Conservation (phyloP, 2,113 vertebrate species). For the Alethe castanea region DNA sequence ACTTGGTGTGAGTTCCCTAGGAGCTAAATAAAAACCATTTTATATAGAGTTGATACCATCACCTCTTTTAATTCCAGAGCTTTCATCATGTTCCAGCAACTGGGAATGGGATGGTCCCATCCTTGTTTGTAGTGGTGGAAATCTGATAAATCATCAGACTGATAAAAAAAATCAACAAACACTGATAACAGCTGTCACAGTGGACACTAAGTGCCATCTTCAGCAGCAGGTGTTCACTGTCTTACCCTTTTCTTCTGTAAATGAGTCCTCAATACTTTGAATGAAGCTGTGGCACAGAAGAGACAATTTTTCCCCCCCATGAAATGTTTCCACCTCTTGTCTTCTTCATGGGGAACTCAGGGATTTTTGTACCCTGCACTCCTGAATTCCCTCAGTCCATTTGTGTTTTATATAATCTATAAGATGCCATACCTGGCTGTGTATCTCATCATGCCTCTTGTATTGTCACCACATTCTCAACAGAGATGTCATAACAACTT, state of each 20-base stretch:
- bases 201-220: background rate
- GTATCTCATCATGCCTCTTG: background rate
- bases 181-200: accelerated
- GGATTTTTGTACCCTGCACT: background rate
- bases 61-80: background rate
- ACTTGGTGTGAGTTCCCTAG: background rate
- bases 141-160: background rate
- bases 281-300: background rate
- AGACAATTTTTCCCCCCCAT: accelerated
- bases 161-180: background rate
- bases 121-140: background rate
- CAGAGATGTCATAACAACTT: background rate
- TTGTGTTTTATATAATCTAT: background rate
- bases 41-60: background rate
- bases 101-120: accelerated
- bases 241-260: background rate
- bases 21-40: background rate
- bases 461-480: background rate
- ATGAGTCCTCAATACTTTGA: background rate
- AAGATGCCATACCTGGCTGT: background rate
- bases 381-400: background rate
- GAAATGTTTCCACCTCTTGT: background rate
- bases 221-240: background rate
- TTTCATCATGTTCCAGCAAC: background rate
- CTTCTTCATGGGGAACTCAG: background rate